Base-by-base conservation (phyloP, 2,888 invertebrate species). In the Deilephila elpenor region DNA sequence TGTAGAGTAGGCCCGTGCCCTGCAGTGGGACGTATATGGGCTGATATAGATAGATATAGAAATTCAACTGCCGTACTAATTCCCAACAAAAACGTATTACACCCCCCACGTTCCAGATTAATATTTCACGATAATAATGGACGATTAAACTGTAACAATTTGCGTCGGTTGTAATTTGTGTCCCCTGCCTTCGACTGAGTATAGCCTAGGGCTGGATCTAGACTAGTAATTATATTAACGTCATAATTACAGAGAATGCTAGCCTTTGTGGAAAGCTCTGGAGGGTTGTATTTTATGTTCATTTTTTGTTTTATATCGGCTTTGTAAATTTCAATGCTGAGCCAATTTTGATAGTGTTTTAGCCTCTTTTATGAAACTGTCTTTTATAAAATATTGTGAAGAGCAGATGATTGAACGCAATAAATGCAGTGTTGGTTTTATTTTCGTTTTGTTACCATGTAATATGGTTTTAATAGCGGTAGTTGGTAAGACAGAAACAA, bases 191-290 rank as follows among this genome's bases (percentile, higher is more conserved):
- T 56, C 19, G 44, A 19, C 19, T 17, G 19, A 59, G 5, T 17
- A 51, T 25, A 17, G 34, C 72, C 56, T 56, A 34, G 64, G 72
- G 72, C 20, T 20, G 14, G 11, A 44, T 20, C 25, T 59, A 64
- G 62, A 56, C 64, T 64, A 25, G 53, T 64, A 37, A 72, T 72
- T 72, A 72, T 29, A 34, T 64, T 72, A 64, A 72, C 62, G 56
- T 67, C 64, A 59, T 37, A 72, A 72, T 72, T 67, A 72, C 62
- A 67, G 59, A 51, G 5, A 44, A 14, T 17, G 14, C n/a, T 1
- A 20, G 19, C 17, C 44, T 25, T 20, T 25, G 44, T 67, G 44
- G 17, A 44, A 56, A 56, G 56, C 51, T 7, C 37, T 51, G 6
- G 25, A 51, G 20, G 14, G 1, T 32, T 61, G 32, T 67, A 44